A percentile compares a stretch with the other conserved stretches of the same genome.
These are phyloP conservation scores for Parotocinclus haroldoi DNA, from an alignment of 2,797 vertebrate species.

Conservation along the genomic window DNA sequence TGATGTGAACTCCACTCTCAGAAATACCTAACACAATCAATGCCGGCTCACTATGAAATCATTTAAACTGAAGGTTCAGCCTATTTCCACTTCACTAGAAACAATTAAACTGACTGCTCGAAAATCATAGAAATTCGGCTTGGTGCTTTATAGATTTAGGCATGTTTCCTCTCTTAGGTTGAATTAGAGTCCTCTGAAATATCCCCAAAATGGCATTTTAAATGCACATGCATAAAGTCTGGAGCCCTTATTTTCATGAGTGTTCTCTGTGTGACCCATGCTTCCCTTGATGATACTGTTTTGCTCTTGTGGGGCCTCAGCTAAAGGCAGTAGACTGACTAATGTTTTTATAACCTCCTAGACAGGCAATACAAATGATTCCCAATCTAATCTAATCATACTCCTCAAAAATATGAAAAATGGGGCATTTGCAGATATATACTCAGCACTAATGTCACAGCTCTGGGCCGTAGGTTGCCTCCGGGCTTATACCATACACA, in stretches of 20 bases:
- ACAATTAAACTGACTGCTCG: constrained; percentile 33
- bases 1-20: constrained; percentile 22
- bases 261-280: constrained; percentile 37
- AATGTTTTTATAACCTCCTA: constrained; percentile 83
- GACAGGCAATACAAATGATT: constrained; percentile 83
- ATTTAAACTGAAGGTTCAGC: constrained; percentile 25
- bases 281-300: constrained; percentile 32
- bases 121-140: constrained; percentile 19
- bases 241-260: constrained; percentile 19
- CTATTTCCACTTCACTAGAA: constrained; percentile 24
- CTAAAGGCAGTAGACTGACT: constrained; percentile 80
- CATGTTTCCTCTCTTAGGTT: neutral
- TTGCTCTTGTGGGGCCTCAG: constrained; percentile 65
- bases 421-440: constrained; percentile 80
- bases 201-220: constrained; percentile 15
- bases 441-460: constrained; percentile 79
- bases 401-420: constrained; percentile 80
- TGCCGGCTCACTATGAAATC: constrained; percentile 13
- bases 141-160: constrained; percentile 7
- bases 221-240: constrained; percentile 16
- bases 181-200: constrained; percentile 1
- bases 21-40: constrained; percentile 33
- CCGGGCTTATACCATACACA: constrained; percentile 74
- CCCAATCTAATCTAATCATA: constrained; percentile 84
- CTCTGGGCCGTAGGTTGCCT: constrained; percentile 72